Conservation (phyloP, 2,888 invertebrate species). For the Acleris sparsana region DNA sequence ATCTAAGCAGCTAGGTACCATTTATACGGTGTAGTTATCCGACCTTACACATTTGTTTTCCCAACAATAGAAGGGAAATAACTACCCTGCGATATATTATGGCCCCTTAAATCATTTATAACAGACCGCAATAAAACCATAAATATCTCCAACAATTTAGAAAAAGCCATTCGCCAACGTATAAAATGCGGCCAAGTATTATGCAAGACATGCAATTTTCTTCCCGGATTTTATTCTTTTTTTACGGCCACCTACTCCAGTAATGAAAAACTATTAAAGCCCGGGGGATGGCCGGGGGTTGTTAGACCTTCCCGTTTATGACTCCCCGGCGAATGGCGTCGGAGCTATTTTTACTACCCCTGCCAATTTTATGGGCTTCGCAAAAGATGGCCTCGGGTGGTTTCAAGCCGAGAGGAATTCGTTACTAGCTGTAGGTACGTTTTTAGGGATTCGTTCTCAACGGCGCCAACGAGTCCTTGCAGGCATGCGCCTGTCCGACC, state of each 20-base stretch:
- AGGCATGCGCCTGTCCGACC: too few relatives aligned
- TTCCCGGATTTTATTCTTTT: slow-evolving; percentile 39
- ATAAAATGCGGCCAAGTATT: slow-evolving; percentile 31
- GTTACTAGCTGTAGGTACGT: slow-evolving; percentile 3
- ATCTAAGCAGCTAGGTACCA: too few relatives aligned
- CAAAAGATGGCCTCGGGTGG: slow-evolving; percentile 38
- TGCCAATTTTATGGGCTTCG: slow-evolving; percentile 39
- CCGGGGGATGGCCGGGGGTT: slow-evolving; percentile 39
- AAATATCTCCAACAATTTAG: slow-evolving; percentile 29
- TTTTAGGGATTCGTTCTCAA: too few relatives aligned
- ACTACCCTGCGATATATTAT: too few relatives aligned
- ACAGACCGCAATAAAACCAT: slow-evolving; percentile 18
- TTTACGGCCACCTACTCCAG: slow-evolving; percentile 41
- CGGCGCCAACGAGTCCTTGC: too few relatives aligned
- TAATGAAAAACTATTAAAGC: slow-evolving; percentile 43
- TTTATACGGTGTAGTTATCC: too few relatives aligned
- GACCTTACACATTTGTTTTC: too few relatives aligned
- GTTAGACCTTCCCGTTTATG: slow-evolving; percentile 38
- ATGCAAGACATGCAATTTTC: slow-evolving; percentile 42
- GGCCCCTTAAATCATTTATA: too few relatives aligned
- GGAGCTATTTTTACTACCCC: slow-evolving; percentile 38
- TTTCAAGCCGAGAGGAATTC: slow-evolving; percentile 45
- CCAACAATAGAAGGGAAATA: too few relatives aligned
- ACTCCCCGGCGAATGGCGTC: slow-evolving; percentile 35
- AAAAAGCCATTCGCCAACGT: slow-evolving; percentile 22